Percentiles rank a stretch among this genome's conserved stretches.
These are phyloP conservation scores for Dascyllus trimaculatus DNA, from an alignment of 2,113 vertebrate genomes.

Conservation along the genomic window DNA sequence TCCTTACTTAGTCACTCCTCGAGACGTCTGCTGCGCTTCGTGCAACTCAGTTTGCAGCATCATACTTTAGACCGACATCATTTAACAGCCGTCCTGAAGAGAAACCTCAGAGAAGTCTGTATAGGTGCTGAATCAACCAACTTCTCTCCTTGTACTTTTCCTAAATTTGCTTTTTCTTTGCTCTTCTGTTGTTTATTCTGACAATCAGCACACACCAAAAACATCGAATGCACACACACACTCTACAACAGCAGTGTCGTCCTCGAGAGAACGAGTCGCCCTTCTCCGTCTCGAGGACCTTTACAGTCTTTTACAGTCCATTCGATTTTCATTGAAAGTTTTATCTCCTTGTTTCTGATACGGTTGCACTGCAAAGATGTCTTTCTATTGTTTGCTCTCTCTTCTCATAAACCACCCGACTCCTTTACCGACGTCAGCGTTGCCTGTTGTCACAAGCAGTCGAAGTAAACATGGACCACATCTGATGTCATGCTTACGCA, in stretches of 20 bases:
- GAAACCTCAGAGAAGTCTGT: slow-evolving; percentile 62
- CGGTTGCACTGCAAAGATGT: slow-evolving; percentile 78
- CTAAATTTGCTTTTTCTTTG: slow-evolving; percentile 18
- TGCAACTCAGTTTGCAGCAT: slow-evolving; percentile 7
- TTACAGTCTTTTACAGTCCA: slow-evolving; percentile 21
- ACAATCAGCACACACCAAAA: slow-evolving; percentile 80
- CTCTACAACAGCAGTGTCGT: slow-evolving; percentile 37
- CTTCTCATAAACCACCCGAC: slow-evolving; percentile 65
- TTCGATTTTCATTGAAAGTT: slow-evolving; percentile 33
- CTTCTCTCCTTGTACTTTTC: slow-evolving; percentile 51
- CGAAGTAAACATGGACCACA: neutral
- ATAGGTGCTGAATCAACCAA: slow-evolving; percentile 73
- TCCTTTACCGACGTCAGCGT: slow-evolving; percentile 3
- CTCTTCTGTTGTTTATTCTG: slow-evolving; percentile 58
- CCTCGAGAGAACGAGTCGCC: slow-evolving; percentile 40
- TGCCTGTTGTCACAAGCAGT: slow-evolving; percentile 19
- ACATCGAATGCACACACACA: slow-evolving; percentile 43
- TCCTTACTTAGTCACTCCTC: slow-evolving; percentile 6
- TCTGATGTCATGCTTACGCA: slow-evolving; percentile 24
- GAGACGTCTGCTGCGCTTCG: slow-evolving; percentile 5
- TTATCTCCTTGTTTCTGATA: slow-evolving; percentile 66
- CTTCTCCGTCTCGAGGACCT: slow-evolving; percentile 27
- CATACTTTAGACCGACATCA: slow-evolving; percentile 27
- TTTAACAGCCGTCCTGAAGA: slow-evolving; percentile 32
- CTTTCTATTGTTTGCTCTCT: slow-evolving; percentile 76